phyloP scores from a whole-genome alignment of 2,888 invertebrate species.

The Leptarthrus brevirostris region DNA sequence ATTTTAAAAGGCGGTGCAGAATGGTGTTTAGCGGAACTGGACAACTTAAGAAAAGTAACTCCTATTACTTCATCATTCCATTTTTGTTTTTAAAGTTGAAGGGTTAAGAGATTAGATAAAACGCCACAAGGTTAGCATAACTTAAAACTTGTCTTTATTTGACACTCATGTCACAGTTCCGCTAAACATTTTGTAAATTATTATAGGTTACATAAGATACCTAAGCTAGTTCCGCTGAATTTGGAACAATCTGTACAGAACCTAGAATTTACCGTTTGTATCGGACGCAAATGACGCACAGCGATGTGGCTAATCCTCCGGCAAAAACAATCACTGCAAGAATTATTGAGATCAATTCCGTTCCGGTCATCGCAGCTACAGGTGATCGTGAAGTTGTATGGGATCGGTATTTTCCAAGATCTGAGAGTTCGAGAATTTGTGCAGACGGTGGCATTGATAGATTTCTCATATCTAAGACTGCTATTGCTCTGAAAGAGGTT shows the following conservation, averaged over 20 bases:
- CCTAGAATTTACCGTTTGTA: constrained; percentile 65
- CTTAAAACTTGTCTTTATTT: constrained; percentile 41
- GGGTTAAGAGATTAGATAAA: not conserved
- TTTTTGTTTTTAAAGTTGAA: too few relatives aligned
- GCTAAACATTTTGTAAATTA: constrained; percentile 19
- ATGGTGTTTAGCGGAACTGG: constrained; percentile 43
- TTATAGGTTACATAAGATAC: not conserved
- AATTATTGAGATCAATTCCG: constrained; percentile 84
- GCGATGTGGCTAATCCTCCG: constrained; percentile 82
- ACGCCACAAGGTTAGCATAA: not conserved
- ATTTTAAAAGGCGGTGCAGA: constrained; percentile 53
- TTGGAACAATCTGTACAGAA: not conserved
- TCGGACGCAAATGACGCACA: constrained; percentile 80
- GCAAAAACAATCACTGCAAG: constrained; percentile 84
- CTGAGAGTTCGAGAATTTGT: constrained; percentile 73
- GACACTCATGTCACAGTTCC: constrained; percentile 41
- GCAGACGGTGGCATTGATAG: constrained; percentile 75
- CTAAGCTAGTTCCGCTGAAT: not conserved
- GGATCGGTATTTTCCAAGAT: constrained; percentile 61
- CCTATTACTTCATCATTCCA: too few relatives aligned
- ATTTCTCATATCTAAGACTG: constrained; percentile 72
- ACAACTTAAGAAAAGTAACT: too few relatives aligned
- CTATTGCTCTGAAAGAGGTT: constrained; percentile 72
- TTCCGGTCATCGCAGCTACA: constrained; percentile 70
- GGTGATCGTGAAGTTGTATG: constrained; percentile 67